These are phyloP conservation scores for Catocala fraxini DNA, from an alignment of 2,888 invertebrate genomes.

Conservation along the genomic window DNA sequence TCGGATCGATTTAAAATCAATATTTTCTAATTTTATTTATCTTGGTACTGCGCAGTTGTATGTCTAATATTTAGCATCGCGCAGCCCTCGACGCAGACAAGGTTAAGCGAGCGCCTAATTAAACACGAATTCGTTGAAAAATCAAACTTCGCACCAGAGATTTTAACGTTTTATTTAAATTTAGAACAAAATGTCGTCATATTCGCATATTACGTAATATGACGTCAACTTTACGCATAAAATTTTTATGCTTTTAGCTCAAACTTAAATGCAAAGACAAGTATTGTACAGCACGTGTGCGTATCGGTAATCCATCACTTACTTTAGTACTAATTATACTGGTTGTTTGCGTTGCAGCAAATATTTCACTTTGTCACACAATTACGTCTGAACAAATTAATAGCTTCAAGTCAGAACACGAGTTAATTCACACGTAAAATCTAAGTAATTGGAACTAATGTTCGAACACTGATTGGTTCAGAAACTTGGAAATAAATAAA, in stretches of 20 bases:
- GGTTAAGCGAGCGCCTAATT: conserved; percentile 59
- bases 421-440: conserved; percentile 25
- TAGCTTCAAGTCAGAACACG: conserved; percentile 22
- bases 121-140: conserved; percentile 44
- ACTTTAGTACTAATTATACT: conserved; percentile 4
- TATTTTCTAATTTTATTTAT: conserved; percentile 57
- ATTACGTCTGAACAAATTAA: conserved; percentile 25
- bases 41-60: conserved; percentile 68
- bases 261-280: conserved; percentile 20
- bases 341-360: conserved; percentile 10
- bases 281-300: conserved; percentile 21
- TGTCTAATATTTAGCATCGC: conserved; percentile 54
- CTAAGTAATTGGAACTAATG: conserved; percentile 30
- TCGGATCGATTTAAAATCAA: conserved; percentile 47
- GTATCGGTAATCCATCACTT: conserved; percentile 4
- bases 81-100: conserved; percentile 52
- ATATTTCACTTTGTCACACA: conserved; percentile 13
- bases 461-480: conserved; percentile 31
- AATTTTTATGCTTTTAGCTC: conserved; percentile 20
- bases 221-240: conserved; percentile 10
- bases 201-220: conserved; percentile 28
- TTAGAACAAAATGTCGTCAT: conserved; percentile 23
- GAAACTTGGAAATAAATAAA: conserved; percentile 27
- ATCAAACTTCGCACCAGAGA: conserved; percentile 40
- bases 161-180: conserved; percentile 31